Conservation (phyloP, 2,888 invertebrate species). For the Diaphora mendica region DNA sequence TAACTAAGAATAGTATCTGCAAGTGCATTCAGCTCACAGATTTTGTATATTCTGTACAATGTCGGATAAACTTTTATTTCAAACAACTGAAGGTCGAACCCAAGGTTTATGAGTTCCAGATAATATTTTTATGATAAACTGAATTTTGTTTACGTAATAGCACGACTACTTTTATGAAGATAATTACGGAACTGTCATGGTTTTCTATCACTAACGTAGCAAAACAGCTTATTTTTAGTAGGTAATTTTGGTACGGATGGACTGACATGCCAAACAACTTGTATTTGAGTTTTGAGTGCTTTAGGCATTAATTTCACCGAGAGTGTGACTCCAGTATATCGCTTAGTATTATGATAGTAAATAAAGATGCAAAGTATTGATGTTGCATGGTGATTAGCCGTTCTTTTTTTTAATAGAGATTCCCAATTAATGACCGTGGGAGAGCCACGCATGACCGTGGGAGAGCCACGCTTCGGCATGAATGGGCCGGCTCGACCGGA, state of each 20-base stretch:
- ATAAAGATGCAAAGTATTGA: too few species aligned
- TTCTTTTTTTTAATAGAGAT: too few species aligned
- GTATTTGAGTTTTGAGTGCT: too few species aligned
- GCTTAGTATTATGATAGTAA: too few species aligned
- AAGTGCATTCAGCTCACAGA: not conserved
- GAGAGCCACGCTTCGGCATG: too few species aligned
- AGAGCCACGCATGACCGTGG: too few species aligned
- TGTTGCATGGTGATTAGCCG: too few species aligned
- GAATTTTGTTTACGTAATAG: not conserved
- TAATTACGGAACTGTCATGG: not conserved
- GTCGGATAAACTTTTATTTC: conserved; percentile 22
- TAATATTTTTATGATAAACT: conserved; percentile 5
- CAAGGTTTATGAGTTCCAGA: conserved; percentile 20
- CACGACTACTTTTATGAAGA: not conserved
- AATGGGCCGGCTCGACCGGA: too few species aligned
- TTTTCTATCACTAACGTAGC: not conserved
- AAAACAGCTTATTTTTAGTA: not conserved
- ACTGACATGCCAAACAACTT: not conserved
- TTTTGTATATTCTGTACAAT: conserved; percentile 6
- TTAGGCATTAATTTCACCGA: too few species aligned
- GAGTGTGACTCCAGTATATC: too few species aligned
- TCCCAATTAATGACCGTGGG: too few species aligned
- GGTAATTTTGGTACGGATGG: not conserved
- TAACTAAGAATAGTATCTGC: not conserved
- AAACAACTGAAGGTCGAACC: conserved; percentile 15